phyloP scores from a whole-genome alignment of 1,140 invertebrate species.

The Trichogramma pretiosum region DNA sequence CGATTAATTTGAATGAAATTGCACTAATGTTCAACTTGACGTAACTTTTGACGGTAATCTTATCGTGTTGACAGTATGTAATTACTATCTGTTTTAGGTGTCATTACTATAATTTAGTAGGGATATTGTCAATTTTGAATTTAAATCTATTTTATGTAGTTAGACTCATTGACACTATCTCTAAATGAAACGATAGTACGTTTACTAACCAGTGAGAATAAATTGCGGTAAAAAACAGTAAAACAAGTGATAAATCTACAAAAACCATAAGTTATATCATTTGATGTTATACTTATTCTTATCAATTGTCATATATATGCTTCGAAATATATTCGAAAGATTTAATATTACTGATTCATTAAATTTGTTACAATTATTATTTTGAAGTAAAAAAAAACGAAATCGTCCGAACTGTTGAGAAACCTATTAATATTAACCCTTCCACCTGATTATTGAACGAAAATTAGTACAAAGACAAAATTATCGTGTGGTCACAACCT shows the following conservation, averaged over 20 bases:
- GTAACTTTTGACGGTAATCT: too few relatives aligned
- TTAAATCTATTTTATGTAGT: conserved; percentile 8
- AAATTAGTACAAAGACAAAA: conserved; percentile 10
- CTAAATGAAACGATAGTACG: conserved; percentile 17
- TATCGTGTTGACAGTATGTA: conserved; percentile 7
- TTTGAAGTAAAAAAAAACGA: conserved; percentile 23
- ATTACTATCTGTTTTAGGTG: background rate
- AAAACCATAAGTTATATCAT: conserved; percentile 17
- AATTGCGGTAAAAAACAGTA: conserved; percentile 13
- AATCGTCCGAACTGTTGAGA: conserved; percentile 23
- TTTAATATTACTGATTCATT: conserved; percentile 36
- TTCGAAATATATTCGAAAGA: conserved; percentile 16
- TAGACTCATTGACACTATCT: conserved; percentile 11
- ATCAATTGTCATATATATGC: conserved; percentile 27
- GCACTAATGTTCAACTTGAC: too few relatives aligned
- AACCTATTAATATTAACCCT: conserved; percentile 30
- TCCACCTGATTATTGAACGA: conserved; percentile 24
- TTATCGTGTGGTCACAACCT: conserved; percentile 11
- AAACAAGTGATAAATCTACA: conserved; percentile 7
- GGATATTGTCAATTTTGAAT: conserved; percentile 3
- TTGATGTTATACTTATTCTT: conserved; percentile 26
- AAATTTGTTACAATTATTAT: conserved; percentile 28
- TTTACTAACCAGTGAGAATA: conserved; percentile 16
- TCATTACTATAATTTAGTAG: background rate
- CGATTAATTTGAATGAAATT: too few relatives aligned